A percentile compares a stretch with the other conserved stretches of the same genome.
Conservation (phyloP, 2,113 vertebrate species). For the Menidia beryllina region DNA sequence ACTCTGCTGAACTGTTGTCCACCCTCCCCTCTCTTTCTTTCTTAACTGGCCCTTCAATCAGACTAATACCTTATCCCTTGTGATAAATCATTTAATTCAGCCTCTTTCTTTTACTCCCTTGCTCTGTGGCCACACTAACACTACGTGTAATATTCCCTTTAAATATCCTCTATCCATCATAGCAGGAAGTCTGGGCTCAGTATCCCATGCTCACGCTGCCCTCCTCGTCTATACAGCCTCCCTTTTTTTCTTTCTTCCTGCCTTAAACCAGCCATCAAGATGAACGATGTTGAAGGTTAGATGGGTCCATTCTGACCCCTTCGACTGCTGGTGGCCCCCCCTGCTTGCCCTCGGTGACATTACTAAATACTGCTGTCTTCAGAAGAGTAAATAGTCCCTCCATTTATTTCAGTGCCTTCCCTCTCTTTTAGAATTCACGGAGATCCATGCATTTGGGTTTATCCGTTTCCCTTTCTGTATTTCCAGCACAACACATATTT, state of each 20-base stretch:
- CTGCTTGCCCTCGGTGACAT: constrained; percentile 78
- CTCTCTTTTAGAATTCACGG: constrained; percentile 42
- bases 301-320: constrained; percentile 77
- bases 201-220: constrained; percentile 39
- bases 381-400: constrained; percentile 69
- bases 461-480: constrained; percentile 3
- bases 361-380: constrained; percentile 82
- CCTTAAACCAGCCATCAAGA: constrained; percentile 79
- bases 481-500: constrained; percentile 6
- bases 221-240: constrained; percentile 31
- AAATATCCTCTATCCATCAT: constrained; percentile 82
- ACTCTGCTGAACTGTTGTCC: constrained; percentile 4
- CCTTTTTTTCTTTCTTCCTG: constrained; percentile 21
- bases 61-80: constrained; percentile 76
- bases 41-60: constrained; percentile 63
- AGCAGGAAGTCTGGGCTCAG: constrained; percentile 49
- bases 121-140: constrained; percentile 42
- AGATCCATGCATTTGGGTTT: constrained; percentile 4
- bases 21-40: constrained; percentile 41
- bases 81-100: constrained; percentile 79
- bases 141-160: constrained; percentile 66
- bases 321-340: constrained; percentile 57
- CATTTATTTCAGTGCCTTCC: constrained; percentile 68
- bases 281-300: constrained; percentile 82
- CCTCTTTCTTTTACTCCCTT: constrained; percentile 57